Conservation (phyloP, 2,888 invertebrate genomes). For the Metellina segmentata region DNA sequence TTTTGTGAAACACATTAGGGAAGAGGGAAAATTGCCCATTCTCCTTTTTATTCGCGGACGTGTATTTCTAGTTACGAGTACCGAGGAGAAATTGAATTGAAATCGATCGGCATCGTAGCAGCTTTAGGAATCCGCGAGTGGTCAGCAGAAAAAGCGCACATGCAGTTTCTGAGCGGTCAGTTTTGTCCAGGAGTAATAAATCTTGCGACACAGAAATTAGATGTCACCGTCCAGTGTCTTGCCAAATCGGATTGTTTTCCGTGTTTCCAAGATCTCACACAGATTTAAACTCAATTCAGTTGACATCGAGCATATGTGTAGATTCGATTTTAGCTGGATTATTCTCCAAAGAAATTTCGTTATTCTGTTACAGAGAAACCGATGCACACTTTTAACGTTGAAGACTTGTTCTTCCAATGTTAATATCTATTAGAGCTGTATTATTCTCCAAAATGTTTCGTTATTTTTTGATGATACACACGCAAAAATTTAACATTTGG, state of each 20-base stretch:
- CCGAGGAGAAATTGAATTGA: conserved; percentile 17
- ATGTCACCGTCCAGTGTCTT: neutral
- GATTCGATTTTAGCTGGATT: neutral
- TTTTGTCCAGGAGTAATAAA: conserved; percentile 17
- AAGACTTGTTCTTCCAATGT: too few relatives aligned
- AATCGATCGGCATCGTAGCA: conserved; percentile 23
- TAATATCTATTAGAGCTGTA: too few relatives aligned
- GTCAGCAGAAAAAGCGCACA: conserved; percentile 31
- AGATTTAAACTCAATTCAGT: neutral
- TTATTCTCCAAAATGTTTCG: too few relatives aligned
- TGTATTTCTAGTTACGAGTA: neutral
- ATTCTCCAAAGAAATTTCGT: neutral
- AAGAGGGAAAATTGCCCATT: neutral
- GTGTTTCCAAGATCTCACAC: neutral
- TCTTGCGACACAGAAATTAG: conserved; percentile 20
- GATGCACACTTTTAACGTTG: too few relatives aligned
- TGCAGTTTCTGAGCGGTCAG: conserved; percentile 35
- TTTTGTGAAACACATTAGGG: neutral
- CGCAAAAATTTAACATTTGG: too few relatives aligned
- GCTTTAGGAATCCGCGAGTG: conserved; percentile 21
- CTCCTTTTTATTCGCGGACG: neutral
- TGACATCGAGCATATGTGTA: neutral
- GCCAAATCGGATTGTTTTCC: conserved; percentile 16
- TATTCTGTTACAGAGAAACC: neutral
- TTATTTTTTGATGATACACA: too few relatives aligned